Base-by-base conservation (phyloP, 2,888 invertebrate genomes). In the Mayetiola destructor region DNA sequence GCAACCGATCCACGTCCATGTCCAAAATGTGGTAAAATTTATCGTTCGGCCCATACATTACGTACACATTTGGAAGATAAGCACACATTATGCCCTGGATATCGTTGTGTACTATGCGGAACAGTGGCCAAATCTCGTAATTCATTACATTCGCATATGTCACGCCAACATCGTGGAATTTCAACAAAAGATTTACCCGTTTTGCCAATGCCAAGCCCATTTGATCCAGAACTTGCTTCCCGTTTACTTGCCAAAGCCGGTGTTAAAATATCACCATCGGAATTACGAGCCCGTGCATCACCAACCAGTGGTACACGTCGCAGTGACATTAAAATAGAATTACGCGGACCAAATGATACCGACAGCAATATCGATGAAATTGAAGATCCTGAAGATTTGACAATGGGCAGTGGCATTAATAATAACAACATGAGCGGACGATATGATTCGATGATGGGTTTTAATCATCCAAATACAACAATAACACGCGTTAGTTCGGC, bases 81-180 rank as follows among this genome's bases (percentile, higher is more conserved):
- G 69, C 92, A 92, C 72, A 92, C 92, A 35, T 84, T 91, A 65
- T 92, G 92, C 68, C 90, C 90, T 0, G 92, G 92, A 56, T 92
- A 91, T 69, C 80, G 92, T 56, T 92, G 92, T 71, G 91, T 91
- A 2, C 76, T 92, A 1, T 92, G 92, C 71, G 91, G 92, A 60
- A 92, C 92, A 1, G 91, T 92, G 59, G 92, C 92, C 48, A 92
- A 92, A 73, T 90, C 89, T 0, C 80, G 92, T 62, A 92, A 92
- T 73, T 90, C 90, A 0, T 76, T 92, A 57, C 92, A 92, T 75
- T 91, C 91, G 59, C 92, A 92, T 73, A 92, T 92, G 92, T 89
- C 88, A 59, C 81, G 92, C 54, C 92, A 92, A 68, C 92, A 92
- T 72, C 82, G 92, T 59, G 92, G 91, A 61, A 91, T 92, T 68